phyloP scores from a whole-genome alignment of 2,888 invertebrate genomes.

The Hemicrepidius hirtus region DNA sequence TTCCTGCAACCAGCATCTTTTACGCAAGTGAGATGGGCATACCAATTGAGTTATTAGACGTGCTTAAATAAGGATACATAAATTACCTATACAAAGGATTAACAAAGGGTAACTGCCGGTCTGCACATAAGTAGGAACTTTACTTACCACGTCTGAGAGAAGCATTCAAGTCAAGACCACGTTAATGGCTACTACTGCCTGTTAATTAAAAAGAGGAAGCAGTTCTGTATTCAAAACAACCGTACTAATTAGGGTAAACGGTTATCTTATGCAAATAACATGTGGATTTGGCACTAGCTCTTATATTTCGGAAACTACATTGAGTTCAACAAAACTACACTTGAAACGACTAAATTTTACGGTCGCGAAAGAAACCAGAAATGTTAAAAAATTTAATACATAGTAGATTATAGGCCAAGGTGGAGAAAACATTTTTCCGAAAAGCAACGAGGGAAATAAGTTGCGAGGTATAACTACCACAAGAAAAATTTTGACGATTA shows the following conservation, averaged over 20 bases:
- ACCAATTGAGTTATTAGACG: slow-evolving; percentile 28
- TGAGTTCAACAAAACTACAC: slow-evolving; percentile 6
- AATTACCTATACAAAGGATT: slow-evolving; percentile 23
- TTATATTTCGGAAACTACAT: slow-evolving; percentile 1
- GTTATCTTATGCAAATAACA: slow-evolving; percentile 21
- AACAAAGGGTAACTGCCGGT: slow-evolving; percentile 5
- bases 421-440: too few species aligned
- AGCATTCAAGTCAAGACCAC: not conserved
- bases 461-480: too few species aligned
- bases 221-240: slow-evolving; percentile 19
- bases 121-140: not conserved
- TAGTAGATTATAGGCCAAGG: too few species aligned
- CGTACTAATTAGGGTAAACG: slow-evolving; percentile 22
- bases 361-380: not conserved
- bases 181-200: slow-evolving; percentile 1
- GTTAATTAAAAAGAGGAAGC: slow-evolving; percentile 24
- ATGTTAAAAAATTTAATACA: too few species aligned
- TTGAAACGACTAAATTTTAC: too few species aligned
- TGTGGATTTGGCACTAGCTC: not conserved
- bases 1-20: slow-evolving; percentile 39
- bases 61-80: slow-evolving; percentile 23
- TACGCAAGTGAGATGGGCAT: not conserved
- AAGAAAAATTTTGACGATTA: too few species aligned
- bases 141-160: not conserved
- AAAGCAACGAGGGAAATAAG: too few species aligned